phyloP scores from a whole-genome alignment of 2,888 invertebrate genomes.

The Bedellia somnulentella region DNA sequence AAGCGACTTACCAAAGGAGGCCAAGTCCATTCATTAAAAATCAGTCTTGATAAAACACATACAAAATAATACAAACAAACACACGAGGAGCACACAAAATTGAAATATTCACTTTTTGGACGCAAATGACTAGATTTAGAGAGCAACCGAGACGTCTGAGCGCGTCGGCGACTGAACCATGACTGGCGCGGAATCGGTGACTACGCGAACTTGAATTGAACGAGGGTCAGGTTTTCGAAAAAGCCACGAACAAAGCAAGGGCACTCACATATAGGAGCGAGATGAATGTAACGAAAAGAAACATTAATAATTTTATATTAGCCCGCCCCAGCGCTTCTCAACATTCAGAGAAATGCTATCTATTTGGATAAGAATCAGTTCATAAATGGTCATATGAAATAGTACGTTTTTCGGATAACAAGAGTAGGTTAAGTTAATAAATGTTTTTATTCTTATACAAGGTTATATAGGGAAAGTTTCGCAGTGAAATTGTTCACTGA shows the following conservation, averaged over 20 bases:
- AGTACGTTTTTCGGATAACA: no score
- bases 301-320: constrained; percentile 45
- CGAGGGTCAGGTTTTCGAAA: constrained; percentile 48
- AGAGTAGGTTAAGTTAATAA: no score
- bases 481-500: no score
- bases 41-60: constrained; percentile 14
- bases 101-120: constrained; percentile 28
- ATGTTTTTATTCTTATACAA: no score
- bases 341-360: no score
- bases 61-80: constrained; percentile 18
- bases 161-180: constrained; percentile 48
- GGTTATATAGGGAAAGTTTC: no score
- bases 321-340: constrained; percentile 32
- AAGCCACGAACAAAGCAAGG: constrained; percentile 36
- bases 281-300: constrained; percentile 57
- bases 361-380: no score
- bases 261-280: constrained; percentile 54
- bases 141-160: constrained; percentile 37
- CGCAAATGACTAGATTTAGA: constrained; percentile 53
- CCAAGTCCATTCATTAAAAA: constrained; percentile 55
- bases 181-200: constrained; percentile 50
- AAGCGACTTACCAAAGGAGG: constrained; percentile 45
- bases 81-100: constrained; percentile 15
- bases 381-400: no score
- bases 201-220: no score